Conservation (phyloP, 2,113 vertebrate genomes). For the Sinocyclocheilus anophthalmus region DNA sequence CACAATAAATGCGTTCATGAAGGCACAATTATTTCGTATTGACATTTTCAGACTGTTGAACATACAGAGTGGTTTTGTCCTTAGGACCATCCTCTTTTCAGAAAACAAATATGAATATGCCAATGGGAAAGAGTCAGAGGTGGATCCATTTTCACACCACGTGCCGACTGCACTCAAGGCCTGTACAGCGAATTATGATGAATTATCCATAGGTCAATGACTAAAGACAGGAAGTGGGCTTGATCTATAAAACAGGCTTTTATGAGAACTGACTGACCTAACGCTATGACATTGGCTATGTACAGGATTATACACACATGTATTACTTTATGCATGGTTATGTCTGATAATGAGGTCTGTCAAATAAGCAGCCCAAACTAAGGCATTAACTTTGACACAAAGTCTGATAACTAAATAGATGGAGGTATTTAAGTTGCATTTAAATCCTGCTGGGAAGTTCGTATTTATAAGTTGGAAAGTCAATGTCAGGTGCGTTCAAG, state of each 20-base stretch:
- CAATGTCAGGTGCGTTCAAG: neutral
- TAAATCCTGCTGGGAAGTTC: neutral
- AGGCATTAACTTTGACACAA: neutral
- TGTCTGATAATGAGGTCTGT: neutral
- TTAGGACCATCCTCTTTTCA: neutral
- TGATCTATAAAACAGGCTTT: neutral
- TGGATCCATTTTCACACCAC: constrained; percentile 1
- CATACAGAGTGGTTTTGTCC: neutral
- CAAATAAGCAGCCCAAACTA: neutral
- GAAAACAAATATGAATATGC: neutral
- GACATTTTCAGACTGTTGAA: constrained; percentile 5
- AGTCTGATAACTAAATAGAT: neutral
- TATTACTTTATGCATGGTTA: neutral
- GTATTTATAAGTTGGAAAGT: neutral
- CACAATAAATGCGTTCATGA: constrained; percentile 14
- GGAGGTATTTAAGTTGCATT: neutral
- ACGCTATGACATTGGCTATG: neutral
- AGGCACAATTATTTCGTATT: neutral
- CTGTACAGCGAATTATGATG: too few species aligned
- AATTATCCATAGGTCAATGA: too few species aligned
- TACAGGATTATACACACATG: neutral
- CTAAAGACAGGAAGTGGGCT: neutral
- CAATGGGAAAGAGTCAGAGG: neutral
- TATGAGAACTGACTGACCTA: constrained; percentile 4
- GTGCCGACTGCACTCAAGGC: neutral